These are phyloP conservation scores for Drosophila sp. DNA, from an alignment of 1,140 invertebrate genomes.

Conservation along the genomic window DNA sequence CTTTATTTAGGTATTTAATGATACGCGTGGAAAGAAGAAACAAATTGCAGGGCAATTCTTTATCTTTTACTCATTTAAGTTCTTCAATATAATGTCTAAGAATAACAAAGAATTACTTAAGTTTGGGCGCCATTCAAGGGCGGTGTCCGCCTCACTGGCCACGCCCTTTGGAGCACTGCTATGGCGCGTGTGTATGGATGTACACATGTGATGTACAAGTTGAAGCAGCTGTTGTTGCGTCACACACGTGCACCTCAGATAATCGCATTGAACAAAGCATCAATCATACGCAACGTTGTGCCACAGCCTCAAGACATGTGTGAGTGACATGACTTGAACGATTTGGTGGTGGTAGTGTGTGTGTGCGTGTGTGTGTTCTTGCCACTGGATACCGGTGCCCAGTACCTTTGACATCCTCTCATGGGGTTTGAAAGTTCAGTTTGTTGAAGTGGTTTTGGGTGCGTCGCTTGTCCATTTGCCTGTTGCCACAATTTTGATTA, in stretches of 20 bases:
- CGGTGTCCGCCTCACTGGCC: background rate
- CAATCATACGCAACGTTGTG: constrained; percentile 9
- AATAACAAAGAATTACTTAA: background rate
- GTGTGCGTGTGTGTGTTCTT: background rate
- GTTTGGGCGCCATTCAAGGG: background rate
- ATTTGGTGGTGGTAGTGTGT: background rate
- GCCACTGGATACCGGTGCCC: constrained; percentile 5
- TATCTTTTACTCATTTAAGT: background rate
- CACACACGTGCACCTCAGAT: constrained; percentile 11
- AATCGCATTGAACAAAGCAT: constrained; percentile 5
- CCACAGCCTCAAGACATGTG: constrained; percentile 10
- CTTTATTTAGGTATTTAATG: no score
- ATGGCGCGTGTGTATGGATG: background rate
- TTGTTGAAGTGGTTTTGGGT: constrained; percentile 12
- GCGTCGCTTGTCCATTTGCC: constrained; percentile 8
- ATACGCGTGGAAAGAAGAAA: no score
- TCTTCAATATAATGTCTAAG: background rate
- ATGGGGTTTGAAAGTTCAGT: constrained; percentile 13
- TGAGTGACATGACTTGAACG: constrained; percentile 5
- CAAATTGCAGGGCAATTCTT: background rate
- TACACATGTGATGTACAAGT: background rate
- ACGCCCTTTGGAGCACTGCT: background rate
- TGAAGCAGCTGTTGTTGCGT: constrained; percentile 4
- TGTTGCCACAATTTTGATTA: constrained; percentile 12
- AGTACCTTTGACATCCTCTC: constrained; percentile 10